Conservation (phyloP, 2,888 invertebrate species). For the Lycocerus yunnanus region DNA sequence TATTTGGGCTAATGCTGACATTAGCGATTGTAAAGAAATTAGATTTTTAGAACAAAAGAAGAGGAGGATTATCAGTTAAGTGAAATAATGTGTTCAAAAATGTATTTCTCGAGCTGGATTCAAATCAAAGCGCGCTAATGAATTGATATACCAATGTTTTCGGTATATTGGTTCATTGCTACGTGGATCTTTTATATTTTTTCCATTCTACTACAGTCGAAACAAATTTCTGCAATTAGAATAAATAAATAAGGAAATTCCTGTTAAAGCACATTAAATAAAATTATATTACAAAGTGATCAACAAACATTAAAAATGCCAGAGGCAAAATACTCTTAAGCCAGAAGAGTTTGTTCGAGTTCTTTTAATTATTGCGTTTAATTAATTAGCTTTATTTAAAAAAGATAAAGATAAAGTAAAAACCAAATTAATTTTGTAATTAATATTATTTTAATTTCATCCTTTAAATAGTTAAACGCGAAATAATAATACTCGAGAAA, state of each 20-base stretch:
- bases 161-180: background rate
- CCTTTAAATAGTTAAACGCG: background rate
- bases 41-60: too few relatives aligned
- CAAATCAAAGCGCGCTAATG: too few relatives aligned
- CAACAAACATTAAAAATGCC: background rate
- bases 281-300: background rate
- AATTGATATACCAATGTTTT: background rate
- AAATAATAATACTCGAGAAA: background rate
- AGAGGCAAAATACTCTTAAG: background rate
- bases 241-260: background rate
- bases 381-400: background rate
- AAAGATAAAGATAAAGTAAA: background rate
- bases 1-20: too few relatives aligned
- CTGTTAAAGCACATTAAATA: background rate
- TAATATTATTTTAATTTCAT: background rate
- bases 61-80: too few relatives aligned
- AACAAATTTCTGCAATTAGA: background rate
- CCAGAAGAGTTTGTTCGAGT: background rate
- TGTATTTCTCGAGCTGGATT: too few relatives aligned
- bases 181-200: background rate
- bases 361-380: background rate
- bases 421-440: background rate
- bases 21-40: too few relatives aligned
- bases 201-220: background rate
- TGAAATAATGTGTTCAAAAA: too few relatives aligned